Evolutionary conservation across 1,140 invertebrate genomes (phyloP).

Genomic region (Bicyclus anynana): DNA sequence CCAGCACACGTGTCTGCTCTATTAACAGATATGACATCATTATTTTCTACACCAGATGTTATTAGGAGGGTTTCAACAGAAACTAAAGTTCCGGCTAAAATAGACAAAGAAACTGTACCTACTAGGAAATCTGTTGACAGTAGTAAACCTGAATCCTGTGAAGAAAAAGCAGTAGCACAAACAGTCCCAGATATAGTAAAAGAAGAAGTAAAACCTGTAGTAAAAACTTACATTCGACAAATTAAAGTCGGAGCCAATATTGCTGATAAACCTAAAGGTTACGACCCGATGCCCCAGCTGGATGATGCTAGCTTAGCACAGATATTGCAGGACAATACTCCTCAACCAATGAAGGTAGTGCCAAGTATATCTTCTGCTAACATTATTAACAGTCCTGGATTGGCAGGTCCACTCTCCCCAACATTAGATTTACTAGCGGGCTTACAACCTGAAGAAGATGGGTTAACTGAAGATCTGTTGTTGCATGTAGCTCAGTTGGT

Average conservation of each 20-base stretch:
- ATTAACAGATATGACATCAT: conserved; percentile 80
- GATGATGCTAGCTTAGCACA: conserved; percentile 72
- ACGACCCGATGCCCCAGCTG: conserved; percentile 65
- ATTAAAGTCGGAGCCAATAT: conserved; percentile 34
- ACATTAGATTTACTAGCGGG: conserved; percentile 70
- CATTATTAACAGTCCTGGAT: conserved; percentile 60
- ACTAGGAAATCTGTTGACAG: conserved; percentile 47
- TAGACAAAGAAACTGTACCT: conserved; percentile 42
- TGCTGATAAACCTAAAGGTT: conserved; percentile 53
- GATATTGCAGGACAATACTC: conserved; percentile 62
- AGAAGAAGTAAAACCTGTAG: conserved; percentile 48
- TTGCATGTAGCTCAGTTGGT: conserved; percentile 83
- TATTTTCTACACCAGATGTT: conserved; percentile 88
- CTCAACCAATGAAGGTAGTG: conserved; percentile 55
- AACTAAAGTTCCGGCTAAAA: conserved; percentile 54
- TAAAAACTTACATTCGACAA: conserved; percentile 51
- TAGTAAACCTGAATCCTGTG: conserved; percentile 44
- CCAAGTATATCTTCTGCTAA: conserved; percentile 69
- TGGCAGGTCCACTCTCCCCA: conserved; percentile 68
- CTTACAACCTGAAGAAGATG: conserved; percentile 77
- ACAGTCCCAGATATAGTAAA: conserved; percentile 20
- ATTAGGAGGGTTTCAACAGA: conserved; percentile 81
- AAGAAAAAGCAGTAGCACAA: conserved; percentile 27
- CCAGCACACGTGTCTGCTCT: conserved; percentile 79
- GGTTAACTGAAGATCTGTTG: conserved; percentile 81